Evolutionary conservation across 2,113 vertebrate genomes (phyloP).

Genomic region (Epinephelus moara): DNA sequence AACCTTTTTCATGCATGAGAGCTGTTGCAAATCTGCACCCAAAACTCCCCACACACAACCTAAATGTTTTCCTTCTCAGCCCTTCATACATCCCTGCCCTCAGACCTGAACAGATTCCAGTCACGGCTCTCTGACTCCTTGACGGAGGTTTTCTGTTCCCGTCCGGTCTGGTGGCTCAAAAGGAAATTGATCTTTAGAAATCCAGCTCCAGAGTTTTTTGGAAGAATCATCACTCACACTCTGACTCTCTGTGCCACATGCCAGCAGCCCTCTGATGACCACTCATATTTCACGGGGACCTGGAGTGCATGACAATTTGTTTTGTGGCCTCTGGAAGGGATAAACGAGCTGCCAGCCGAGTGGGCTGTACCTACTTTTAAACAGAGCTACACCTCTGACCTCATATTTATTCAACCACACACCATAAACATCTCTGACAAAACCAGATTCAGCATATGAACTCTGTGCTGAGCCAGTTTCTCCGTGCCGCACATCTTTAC

Average conservation of each 20-base stretch:
- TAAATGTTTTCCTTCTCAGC: neutral
- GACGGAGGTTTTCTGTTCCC: neutral
- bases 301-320: slow-evolving; percentile 18
- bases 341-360: neutral
- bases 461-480: neutral
- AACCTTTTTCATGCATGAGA: neutral
- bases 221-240: slow-evolving; percentile 36
- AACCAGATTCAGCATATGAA: slow-evolving; percentile 11
- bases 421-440: slow-evolving; percentile 13
- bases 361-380: neutral
- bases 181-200: slow-evolving; percentile 47
- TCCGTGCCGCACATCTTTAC: neutral
- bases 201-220: slow-evolving; percentile 24
- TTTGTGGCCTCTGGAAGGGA: neutral
- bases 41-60: neutral
- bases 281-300: slow-evolving; percentile 24
- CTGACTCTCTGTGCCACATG: slow-evolving; percentile 5
- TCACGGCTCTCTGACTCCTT: slow-evolving; percentile 26
- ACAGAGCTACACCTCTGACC: neutral
- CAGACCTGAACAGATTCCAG: slow-evolving; percentile 10
- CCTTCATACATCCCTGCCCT: neutral
- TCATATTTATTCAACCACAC: neutral
- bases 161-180: neutral
- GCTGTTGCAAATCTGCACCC: neutral
- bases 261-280: slow-evolving; percentile 28